phyloP scores from a whole-genome alignment of 2,113 vertebrate species.

The Paedocypris sp. region DNA sequence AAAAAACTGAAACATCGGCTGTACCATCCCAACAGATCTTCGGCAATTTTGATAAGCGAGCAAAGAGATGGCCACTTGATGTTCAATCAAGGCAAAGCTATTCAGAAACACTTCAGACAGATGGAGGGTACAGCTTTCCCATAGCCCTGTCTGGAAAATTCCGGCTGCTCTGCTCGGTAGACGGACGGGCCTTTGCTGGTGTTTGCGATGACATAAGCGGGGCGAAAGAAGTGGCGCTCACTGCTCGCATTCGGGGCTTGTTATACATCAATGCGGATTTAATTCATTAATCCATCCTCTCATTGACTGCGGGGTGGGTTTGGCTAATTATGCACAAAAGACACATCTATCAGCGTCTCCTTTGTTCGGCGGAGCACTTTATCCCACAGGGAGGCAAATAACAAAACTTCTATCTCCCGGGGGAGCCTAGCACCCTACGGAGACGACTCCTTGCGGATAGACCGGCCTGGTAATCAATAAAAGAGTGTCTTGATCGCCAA shows the following conservation, averaged over 20 bases:
- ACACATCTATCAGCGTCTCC: slow-evolving; percentile 48
- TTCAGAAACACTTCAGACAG: slow-evolving; percentile 16
- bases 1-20: slow-evolving; percentile 7
- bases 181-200: background rate
- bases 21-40: slow-evolving; percentile 14
- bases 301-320: slow-evolving; percentile 49
- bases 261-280: slow-evolving; percentile 47
- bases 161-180: background rate
- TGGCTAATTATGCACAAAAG: slow-evolving; percentile 51
- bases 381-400: slow-evolving; percentile 41
- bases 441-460: slow-evolving; percentile 41
- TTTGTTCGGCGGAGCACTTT: slow-evolving; percentile 44
- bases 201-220: background rate
- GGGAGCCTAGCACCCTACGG: slow-evolving; percentile 4
- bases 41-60: slow-evolving; percentile 19
- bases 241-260: slow-evolving; percentile 31
- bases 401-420: slow-evolving; percentile 31
- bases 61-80: slow-evolving; percentile 12
- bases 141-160: slow-evolving; percentile 10
- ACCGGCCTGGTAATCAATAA: slow-evolving; percentile 44
- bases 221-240: slow-evolving; percentile 1
- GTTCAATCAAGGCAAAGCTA: slow-evolving; percentile 10
- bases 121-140: slow-evolving; percentile 5
- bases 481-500: slow-evolving; percentile 44
- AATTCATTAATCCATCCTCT: slow-evolving; percentile 45